Base-by-base conservation (phyloP, 2,888 invertebrate genomes). In the Chrysolina americana region DNA sequence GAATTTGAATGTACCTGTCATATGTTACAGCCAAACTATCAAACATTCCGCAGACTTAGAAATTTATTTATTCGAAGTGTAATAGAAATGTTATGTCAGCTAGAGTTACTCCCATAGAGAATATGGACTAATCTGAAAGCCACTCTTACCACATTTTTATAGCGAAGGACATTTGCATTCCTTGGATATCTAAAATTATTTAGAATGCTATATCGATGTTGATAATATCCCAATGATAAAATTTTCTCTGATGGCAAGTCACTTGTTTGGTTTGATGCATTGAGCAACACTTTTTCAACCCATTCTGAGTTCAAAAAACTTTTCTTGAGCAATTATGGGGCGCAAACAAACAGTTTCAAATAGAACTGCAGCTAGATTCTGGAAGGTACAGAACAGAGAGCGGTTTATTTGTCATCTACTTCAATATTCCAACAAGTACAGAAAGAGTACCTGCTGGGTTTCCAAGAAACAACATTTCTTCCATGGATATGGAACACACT, bases 291-390 rank as follows among this genome's bases (percentile, higher is more conserved):
- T 21, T 63, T 28, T 36, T n/a, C 21, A n/a, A 23, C 23, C 13
- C 28, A 63, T 59, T n/a, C 21, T 6, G n/a, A 59, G 21, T 63
- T 63, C 28, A 23, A 15, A 23, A 28, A 63, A 15, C 28, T 13
- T 63, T 63, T 63, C 28, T 63, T 15, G 23, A 63, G 2, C 62
- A 63, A 63, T 63, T 63, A 28, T 63, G 62, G 23, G 62, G 28
- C n/a, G 28, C 62, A 6, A 63, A 8, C 21, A 11, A 23, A 36
- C 62, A 28, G 15, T 23, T 28, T 15, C 28, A 63, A 5, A 15
- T 28, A 15, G 21, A 63, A 63, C 11, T 63, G 2, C 23, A 28
- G 11, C 36, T 63, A 23, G 62, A 63, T 15, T 63, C 62, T 15
- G 62, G 62, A 6, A 63, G 62, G 28, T 63, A 63, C 15, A 23